Evolutionary conservation across 2,113 vertebrate genomes (phyloP), one percentile per base, ranked within the genome.

Genomic region (Arenaria interpres): DNA sequence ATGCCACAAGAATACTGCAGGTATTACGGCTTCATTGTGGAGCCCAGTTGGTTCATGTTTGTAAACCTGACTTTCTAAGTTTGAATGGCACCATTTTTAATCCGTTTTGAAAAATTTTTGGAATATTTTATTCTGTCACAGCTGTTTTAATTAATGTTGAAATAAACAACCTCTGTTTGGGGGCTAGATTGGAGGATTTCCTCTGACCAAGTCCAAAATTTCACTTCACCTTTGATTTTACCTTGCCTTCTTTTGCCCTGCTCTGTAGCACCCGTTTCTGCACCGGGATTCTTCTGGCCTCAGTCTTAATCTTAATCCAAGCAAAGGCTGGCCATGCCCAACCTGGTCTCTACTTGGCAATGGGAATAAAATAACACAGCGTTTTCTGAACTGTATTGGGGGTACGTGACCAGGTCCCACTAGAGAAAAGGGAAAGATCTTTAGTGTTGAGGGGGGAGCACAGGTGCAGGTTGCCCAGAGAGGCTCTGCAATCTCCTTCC

Each of bases 381-480:
- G 11, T 33, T 23, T 43, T 83, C 57, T 79, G 19, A 66, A n/a
- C 35, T 66, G 4, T 0, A 6, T 16, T 1, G 19, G 35, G 30
- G 20, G 4, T 41, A 54, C 14, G 3, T 2, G 1, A 45, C 12
- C 24, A n/a, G 76, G 62, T 37, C 32, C 20, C 15, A 11, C 18
- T 64, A 62, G 24, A 39, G 4, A 51, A 39, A 81, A 67, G 7
- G 23, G 37, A 53, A 63, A 84, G 43, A n/a, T 21, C 35, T 54
- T 78, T 23, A 24, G 9, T n/a, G 16, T 0, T 56, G 51, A 84
- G 37, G 23, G 10, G 4, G 5, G 83, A 51, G 30, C 13, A 41
- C 15, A 68, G 51, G 35, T 0, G 0, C 7, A n/a, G 8, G 43
- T 13, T 67, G 32, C 46, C 50, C 22, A 2, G 68, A 41, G 37